These are phyloP conservation scores for Piliocolobus tephrosceles DNA, from an alignment of 2,113 vertebrate genomes.

Conservation along the genomic window DNA sequence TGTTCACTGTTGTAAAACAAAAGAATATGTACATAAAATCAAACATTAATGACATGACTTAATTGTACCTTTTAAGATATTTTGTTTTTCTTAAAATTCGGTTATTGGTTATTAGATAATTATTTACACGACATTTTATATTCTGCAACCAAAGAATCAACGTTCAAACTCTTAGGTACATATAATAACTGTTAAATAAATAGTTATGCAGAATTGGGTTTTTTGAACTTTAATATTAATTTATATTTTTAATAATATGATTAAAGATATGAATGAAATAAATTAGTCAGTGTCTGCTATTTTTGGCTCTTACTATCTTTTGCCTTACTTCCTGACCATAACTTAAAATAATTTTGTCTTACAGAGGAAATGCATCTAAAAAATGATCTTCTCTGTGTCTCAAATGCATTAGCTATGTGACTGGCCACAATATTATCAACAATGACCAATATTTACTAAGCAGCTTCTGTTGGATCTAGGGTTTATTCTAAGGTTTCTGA, in stretches of 20 bases:
- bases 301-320: neutral
- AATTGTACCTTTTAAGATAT: neutral
- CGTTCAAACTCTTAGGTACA: neutral
- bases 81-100: neutral
- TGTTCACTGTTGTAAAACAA: neutral
- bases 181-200: constrained; percentile 22
- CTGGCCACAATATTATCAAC: neutral
- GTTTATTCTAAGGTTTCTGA: neutral
- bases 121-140: constrained; percentile 11
- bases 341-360: neutral
- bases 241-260: constrained; percentile 9
- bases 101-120: neutral
- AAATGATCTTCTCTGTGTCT: neutral
- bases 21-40: neutral
- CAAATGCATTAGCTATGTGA: neutral
- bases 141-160: neutral
- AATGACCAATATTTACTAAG: neutral
- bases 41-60: neutral
- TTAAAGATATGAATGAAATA: neutral
- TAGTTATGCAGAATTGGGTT: neutral
- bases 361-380: neutral
- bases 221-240: neutral
- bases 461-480: neutral
- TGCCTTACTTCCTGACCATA: neutral
- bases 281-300: neutral